Evolutionary conservation across 2,797 vertebrate species (phyloP).

Genomic region (Muscicapa comitata): DNA sequence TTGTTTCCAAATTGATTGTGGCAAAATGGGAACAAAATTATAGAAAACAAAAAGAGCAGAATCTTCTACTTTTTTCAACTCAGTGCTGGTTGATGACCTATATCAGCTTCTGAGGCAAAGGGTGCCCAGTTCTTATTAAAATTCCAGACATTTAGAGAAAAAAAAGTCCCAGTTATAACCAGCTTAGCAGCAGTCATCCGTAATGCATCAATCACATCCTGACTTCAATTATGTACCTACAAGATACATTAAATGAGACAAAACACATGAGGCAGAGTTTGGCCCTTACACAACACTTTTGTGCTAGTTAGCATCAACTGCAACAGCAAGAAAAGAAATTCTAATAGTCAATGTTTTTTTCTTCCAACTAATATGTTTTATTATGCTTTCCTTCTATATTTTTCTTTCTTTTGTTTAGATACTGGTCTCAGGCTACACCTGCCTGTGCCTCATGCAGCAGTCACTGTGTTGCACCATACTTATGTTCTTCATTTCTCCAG

Average conservation of each 20-base stretch:
- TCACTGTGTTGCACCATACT: background rate
- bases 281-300: background rate
- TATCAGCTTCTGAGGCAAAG: background rate
- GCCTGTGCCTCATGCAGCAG: background rate
- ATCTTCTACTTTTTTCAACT: background rate
- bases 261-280: background rate
- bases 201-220: background rate
- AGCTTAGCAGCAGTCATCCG: background rate
- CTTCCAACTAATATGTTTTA: background rate
- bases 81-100: background rate
- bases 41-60: background rate
- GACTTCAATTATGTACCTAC: background rate
- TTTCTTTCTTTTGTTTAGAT: background rate
- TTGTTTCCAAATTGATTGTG: constrained; percentile 3
- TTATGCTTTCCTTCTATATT: background rate
- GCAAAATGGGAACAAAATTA: constrained; percentile 17
- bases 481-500: background rate
- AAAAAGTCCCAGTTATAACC: background rate
- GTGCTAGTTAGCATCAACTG: background rate
- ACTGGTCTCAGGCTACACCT: background rate
- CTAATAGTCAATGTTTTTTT: background rate
- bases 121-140: background rate
- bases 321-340: background rate
- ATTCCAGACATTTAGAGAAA: background rate
- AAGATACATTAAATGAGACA: background rate